Percentiles rank a stretch among this genome's conserved stretches.
These are phyloP conservation scores for Athetis lepigone DNA, from an alignment of 2,888 invertebrate species.

Conservation along the genomic window DNA sequence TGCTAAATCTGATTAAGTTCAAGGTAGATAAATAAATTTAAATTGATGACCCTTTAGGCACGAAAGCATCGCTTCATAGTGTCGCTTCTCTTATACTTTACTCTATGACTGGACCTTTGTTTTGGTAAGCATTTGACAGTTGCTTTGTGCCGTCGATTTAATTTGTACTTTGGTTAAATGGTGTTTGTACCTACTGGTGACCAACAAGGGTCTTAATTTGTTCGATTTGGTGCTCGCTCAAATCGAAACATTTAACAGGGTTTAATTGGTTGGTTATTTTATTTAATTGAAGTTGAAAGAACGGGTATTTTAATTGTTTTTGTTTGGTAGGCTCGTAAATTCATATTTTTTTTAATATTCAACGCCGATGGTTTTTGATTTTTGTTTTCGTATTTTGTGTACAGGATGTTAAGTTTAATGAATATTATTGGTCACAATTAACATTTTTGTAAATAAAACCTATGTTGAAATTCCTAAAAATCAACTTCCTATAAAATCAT, in stretches of 20 bases:
- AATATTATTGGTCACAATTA: no score
- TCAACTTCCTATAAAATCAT: no score
- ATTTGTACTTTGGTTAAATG: slow-evolving; percentile 30
- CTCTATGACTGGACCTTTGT: slow-evolving; percentile 15
- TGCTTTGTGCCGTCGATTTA: slow-evolving; percentile 26
- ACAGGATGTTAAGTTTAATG: no score
- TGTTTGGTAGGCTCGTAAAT: no score
- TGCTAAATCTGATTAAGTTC: no score
- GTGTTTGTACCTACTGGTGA: background rate
- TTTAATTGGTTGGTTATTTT: slow-evolving; percentile 10
- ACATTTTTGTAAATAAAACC: no score
- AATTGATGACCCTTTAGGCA: no score
- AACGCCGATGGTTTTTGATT: no score
- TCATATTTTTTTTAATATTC: no score
- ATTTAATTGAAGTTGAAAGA: background rate
- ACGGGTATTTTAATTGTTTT: background rate
- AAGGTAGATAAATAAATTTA: no score
- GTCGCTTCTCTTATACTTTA: slow-evolving; percentile 6
- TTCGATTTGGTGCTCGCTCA: slow-evolving; percentile 15
- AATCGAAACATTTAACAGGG: slow-evolving; percentile 22
- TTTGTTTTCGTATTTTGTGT: no score
- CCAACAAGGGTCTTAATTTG: slow-evolving; percentile 27
- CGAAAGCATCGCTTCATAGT: background rate
- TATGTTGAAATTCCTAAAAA: no score
- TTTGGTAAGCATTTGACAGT: slow-evolving; percentile 33